Percentiles rank a stretch among this genome's conserved stretches.
These are phyloP conservation scores for Drosophila serrata DNA, from an alignment of 1,140 invertebrate species.

Conservation along the genomic window DNA sequence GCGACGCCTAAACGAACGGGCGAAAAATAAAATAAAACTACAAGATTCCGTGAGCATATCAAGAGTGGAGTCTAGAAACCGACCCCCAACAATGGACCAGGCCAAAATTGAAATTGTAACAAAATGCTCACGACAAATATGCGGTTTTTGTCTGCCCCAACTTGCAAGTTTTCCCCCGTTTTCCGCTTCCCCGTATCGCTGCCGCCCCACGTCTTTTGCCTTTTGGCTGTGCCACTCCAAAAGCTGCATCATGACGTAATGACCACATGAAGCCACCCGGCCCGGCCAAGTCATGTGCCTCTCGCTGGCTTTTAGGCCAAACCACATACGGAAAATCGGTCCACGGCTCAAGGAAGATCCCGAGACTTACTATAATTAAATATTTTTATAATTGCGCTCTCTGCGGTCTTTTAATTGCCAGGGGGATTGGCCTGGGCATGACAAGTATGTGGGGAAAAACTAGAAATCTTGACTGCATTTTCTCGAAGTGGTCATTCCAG, in stretches of 20 bases:
- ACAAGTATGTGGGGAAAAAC: constrained; percentile 24
- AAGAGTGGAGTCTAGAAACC: constrained; percentile 43
- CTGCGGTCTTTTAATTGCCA: constrained; percentile 54
- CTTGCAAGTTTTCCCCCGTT: constrained; percentile 44
- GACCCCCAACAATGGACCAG: constrained; percentile 55
- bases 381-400: constrained; percentile 53
- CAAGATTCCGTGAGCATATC: constrained; percentile 37
- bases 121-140: constrained; percentile 56
- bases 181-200: constrained; percentile 24
- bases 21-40: constrained; percentile 20
- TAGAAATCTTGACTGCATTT: constrained; percentile 35
- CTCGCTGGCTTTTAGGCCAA: constrained; percentile 39
- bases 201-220: constrained; percentile 1
- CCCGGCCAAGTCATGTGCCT: constrained; percentile 42
- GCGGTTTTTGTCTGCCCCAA: constrained; percentile 42
- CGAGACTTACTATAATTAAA: constrained; percentile 50
- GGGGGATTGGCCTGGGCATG: constrained; percentile 39
- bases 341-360: constrained; percentile 50
- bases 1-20: constrained; percentile 31
- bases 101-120: constrained; percentile 55
- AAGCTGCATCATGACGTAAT: constrained; percentile 57
- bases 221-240: constrained; percentile 45
- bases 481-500: constrained; percentile 43
- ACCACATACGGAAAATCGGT: constrained; percentile 49
- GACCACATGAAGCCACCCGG: constrained; percentile 38